Conservation (phyloP, 2,888 invertebrate genomes). For the Brenthis daphne region DNA sequence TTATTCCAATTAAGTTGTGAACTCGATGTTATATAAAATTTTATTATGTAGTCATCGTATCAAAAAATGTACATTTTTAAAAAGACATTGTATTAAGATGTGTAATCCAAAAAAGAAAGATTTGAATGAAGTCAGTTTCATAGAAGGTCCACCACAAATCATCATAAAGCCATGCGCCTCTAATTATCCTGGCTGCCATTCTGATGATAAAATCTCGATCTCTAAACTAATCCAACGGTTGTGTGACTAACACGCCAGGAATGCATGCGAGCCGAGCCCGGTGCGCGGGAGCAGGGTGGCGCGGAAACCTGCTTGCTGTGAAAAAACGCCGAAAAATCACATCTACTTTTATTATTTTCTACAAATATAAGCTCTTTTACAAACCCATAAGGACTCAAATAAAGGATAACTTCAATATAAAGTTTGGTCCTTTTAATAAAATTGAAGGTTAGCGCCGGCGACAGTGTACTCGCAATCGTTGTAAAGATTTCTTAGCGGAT, state of each 20-base stretch:
- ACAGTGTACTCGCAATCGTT: constrained; percentile 43
- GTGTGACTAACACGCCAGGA: constrained; percentile 49
- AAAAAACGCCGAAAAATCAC: constrained; percentile 40
- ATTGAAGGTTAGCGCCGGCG: constrained; percentile 45
- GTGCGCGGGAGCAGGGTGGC: constrained; percentile 43
- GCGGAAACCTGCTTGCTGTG: constrained; percentile 43
- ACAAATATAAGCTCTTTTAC: constrained; percentile 23
- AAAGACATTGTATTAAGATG: background rate
- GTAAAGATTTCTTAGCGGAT: constrained; percentile 41
- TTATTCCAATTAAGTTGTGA: too few species aligned
- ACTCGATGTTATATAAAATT: too few species aligned
- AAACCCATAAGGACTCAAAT: constrained; percentile 16
- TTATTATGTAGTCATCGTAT: background rate
- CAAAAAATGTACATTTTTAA: background rate
- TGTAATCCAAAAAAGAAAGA: constrained; percentile 8
- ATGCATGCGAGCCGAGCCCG: constrained; percentile 42
- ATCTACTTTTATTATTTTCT: constrained; percentile 5
- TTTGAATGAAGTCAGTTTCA: constrained; percentile 51
- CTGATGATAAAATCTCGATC: constrained; percentile 64
- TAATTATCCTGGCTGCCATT: constrained; percentile 58
- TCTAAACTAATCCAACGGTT: constrained; percentile 50
- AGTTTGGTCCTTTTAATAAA: constrained; percentile 34
- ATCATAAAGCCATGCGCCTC: constrained; percentile 54
- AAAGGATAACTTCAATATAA: background rate
- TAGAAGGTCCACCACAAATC: constrained; percentile 58